These are phyloP conservation scores for Cremastobaeus sp. DNA, from an alignment of 2,888 invertebrate genomes.

Conservation along the genomic window DNA sequence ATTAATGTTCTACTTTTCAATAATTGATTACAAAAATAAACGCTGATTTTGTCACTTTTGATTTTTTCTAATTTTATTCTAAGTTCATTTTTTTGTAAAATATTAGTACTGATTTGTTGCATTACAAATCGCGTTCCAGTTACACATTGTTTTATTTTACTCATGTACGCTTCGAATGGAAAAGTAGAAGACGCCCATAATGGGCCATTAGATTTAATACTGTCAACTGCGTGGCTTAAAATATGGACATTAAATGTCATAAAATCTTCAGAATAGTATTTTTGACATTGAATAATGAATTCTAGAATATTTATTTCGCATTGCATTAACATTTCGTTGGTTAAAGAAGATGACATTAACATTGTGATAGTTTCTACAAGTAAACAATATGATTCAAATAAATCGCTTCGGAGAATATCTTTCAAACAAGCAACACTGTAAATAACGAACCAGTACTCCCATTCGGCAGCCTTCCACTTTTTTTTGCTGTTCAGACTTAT, in stretches of 20 bases:
- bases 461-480: constrained; percentile 50
- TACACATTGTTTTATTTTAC: constrained; percentile 20
- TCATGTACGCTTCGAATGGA: constrained; percentile 41
- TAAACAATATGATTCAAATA: constrained; percentile 8
- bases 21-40: neutral
- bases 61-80: neutral
- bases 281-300: constrained; percentile 50
- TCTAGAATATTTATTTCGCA: constrained; percentile 48
- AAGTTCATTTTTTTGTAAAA: constrained; percentile 12
- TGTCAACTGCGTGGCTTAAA: constrained; percentile 41
- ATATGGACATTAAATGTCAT: constrained; percentile 60
- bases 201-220: constrained; percentile 49
- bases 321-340: constrained; percentile 32
- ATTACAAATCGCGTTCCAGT: constrained; percentile 24
- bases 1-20: neutral
- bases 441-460: constrained; percentile 50
- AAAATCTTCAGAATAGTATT: constrained; percentile 31
- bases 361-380: constrained; percentile 31
- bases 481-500: constrained; percentile 9
- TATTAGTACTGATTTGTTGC: constrained; percentile 20
- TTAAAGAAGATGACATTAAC: constrained; percentile 30
- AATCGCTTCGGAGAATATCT: constrained; percentile 6
- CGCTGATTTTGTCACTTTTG: neutral
- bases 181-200: constrained; percentile 56
- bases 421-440: constrained; percentile 20